Evolutionary conservation across 2,888 invertebrate species (phyloP).

Genomic region (Caenorhabditis drosophilae): DNA sequence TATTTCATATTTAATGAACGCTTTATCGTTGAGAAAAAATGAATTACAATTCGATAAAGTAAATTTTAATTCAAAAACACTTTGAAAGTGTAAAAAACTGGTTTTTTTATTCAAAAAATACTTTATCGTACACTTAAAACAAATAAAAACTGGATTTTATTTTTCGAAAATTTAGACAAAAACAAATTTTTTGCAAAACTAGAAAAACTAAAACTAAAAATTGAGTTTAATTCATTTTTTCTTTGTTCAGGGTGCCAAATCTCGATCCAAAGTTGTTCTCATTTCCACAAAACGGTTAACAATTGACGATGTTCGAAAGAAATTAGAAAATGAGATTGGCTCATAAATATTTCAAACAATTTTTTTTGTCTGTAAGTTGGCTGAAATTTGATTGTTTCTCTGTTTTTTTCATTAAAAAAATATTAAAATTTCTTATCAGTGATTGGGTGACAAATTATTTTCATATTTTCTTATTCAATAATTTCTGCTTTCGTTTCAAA

Average conservation of each 20-base stretch:
- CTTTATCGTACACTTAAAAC: not conserved
- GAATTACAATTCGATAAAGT: constrained; percentile 77
- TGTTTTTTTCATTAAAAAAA: not conserved
- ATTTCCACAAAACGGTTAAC: constrained; percentile 43
- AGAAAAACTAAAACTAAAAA: too few species aligned
- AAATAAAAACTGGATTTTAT: too few species aligned
- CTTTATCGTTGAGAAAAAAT: constrained; percentile 78
- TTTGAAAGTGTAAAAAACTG: constrained; percentile 4
- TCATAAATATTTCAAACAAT: not conserved
- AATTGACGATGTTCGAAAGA: constrained; percentile 43
- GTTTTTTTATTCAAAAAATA: not conserved
- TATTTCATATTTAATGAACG: constrained; percentile 77
- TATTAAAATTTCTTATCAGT: not conserved
- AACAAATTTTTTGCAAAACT: not conserved
- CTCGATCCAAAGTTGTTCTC: constrained; percentile 53
- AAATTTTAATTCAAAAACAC: constrained; percentile 1
- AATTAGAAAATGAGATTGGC: constrained; percentile 32
- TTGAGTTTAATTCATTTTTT: too few species aligned
- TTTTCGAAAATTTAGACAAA: not conserved
- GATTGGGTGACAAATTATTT: too few species aligned
- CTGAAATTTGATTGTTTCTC: not conserved
- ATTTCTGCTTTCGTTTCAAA: not conserved
- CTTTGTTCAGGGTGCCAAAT: constrained; percentile 53
- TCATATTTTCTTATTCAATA: too few species aligned
- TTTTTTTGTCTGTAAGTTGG: not conserved